A percentile compares a stretch with the other conserved stretches of the same genome.
Conservation (phyloP, 2,797 vertebrate genomes). For the Monodelphis domestica region DNA sequence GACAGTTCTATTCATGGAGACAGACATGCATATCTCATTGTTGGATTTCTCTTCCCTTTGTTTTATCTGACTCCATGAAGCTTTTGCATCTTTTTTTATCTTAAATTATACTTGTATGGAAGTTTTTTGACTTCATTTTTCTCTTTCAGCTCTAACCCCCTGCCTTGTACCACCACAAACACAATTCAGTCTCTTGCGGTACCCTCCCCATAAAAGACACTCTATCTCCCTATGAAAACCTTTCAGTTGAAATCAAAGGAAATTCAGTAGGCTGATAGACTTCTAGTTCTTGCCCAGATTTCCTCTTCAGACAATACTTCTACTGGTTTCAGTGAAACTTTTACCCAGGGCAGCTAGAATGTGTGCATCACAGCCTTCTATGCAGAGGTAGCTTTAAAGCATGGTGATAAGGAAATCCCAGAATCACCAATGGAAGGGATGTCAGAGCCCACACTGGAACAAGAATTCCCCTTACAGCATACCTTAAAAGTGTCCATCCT, state of each 20-base stretch:
- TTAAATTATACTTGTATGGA: constrained; percentile 42
- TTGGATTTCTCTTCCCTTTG: constrained; percentile 53
- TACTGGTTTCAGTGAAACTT: neutral
- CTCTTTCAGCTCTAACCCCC: neutral
- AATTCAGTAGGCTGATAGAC: neutral
- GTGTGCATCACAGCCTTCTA: neutral
- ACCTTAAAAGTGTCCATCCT: neutral
- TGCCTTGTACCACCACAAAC: neutral
- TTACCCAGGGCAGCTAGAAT: neutral
- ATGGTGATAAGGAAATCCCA: neutral
- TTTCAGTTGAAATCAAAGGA: constrained; percentile 11
- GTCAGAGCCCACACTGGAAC: neutral
- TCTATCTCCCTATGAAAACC: neutral
- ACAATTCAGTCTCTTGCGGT: neutral
- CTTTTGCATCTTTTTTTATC: constrained; percentile 58
- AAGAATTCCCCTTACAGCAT: neutral
- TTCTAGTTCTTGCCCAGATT: neutral
- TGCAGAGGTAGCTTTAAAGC: neutral
- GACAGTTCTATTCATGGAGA: constrained; percentile 61
- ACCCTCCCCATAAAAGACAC: neutral
- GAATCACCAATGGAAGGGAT: too few species aligned
- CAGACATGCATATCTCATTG: constrained; percentile 62
- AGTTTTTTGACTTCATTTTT: neutral
- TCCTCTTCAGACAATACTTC: neutral
- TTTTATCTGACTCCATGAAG: constrained; percentile 64